These are phyloP conservation scores for Tragelaphus imberbis DNA, from an alignment of 2,113 vertebrate genomes.

Conservation along the genomic window DNA sequence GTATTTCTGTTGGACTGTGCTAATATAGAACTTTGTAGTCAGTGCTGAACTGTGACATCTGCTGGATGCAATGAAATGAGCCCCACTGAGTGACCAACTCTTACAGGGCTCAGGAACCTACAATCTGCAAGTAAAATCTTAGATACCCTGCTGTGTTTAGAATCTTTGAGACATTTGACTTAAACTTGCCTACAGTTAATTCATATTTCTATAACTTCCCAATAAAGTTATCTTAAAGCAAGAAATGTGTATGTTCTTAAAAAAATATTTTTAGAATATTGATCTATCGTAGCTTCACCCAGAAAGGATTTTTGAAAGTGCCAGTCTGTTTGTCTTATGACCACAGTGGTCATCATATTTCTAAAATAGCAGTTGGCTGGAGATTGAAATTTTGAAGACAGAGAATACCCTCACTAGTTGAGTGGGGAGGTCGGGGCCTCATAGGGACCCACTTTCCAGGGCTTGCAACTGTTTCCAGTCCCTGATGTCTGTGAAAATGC, in stretches of 20 bases:
- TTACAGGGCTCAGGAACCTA: background rate
- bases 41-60: background rate
- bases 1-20: background rate
- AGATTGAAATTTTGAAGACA: slow-evolving; percentile 48
- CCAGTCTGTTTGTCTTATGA: slow-evolving; percentile 62
- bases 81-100: background rate
- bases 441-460: background rate
- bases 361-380: slow-evolving; percentile 48
- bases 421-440: background rate
- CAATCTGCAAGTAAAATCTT: background rate
- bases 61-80: background rate
- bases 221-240: background rate
- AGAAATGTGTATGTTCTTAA: background rate
- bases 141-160: background rate
- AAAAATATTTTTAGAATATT: slow-evolving; percentile 7
- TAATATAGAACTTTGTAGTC: background rate
- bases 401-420: slow-evolving; percentile 4
- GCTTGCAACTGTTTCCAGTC: slow-evolving; percentile 58
- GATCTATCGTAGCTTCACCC: background rate
- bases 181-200: background rate
- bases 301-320: slow-evolving; percentile 57
- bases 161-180: background rate
- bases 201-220: background rate
- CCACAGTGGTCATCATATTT: slow-evolving; percentile 45
- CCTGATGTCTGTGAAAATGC: slow-evolving; percentile 71